Base-by-base conservation (phyloP, 92 coral and sea anemone genomes). In the Meandrina meandrites region DNA sequence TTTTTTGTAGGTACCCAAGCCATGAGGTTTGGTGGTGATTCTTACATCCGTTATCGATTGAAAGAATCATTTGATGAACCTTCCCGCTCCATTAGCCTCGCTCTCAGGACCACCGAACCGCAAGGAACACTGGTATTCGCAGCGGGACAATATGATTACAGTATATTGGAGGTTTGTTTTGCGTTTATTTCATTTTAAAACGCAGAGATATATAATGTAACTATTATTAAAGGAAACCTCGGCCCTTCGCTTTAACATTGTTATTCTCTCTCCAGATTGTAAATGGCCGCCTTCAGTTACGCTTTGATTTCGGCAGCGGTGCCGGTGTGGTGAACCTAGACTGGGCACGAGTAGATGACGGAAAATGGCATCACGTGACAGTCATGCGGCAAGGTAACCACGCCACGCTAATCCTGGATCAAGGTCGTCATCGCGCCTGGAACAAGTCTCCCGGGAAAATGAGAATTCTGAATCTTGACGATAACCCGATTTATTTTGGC, bases 281-380 rank as follows among this genome's bases (percentile, higher is more conserved):
- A 9, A 91, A 96, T 53, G 99, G 99, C 32, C 92, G 86, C 45
- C 90, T 96, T 28, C 98, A 96, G 88, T 86, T 95, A 79, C 99
- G 99, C 34, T 96, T 96, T 84, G 98, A 96, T 83, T 96, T 95
- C 73, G 99, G 99, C 15, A 94, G 98, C 84, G 99, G 99, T 3
- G 97, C 96, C 74, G 99, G 97, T 64, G 93, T 95, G 14, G 98
- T 92, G 34, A 90, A 90, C 87, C 89, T 96, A 30, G 99, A 95
- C 85, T 94, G 98, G 96, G 86, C 94, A 62, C 87, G 83, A 75
- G 93, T 93, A 84, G 90, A 96, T 47, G 99, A 96, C 76, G 99
- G 94, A 62, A 90, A 89, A 66, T 96, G 99, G 99, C 96, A 96
- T 89, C 98, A 96, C 91, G 97, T 96, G 92, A 89, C 91, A 27